Conservation (phyloP, 2,113 vertebrate species). For the Pandion haliaetus region DNA sequence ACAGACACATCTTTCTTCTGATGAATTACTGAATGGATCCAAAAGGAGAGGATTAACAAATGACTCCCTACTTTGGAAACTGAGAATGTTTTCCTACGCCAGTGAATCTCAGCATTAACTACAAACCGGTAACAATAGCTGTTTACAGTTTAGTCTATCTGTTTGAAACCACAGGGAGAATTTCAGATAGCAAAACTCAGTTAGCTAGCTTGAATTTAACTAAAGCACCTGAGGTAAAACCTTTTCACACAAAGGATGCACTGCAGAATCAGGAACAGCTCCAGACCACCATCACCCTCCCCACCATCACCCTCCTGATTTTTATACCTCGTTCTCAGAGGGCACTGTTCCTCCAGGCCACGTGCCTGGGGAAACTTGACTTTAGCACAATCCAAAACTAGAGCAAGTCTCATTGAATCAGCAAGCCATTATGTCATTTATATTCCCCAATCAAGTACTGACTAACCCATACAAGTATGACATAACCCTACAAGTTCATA, state of each 20-base stretch:
- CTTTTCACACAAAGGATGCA: neutral
- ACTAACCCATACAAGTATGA: neutral
- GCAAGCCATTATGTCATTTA: neutral
- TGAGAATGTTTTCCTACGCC: neutral
- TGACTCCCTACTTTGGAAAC: neutral
- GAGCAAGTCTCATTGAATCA: neutral
- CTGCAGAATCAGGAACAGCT: neutral
- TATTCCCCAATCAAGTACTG: neutral
- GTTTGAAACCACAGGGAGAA: neutral
- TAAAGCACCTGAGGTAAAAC: neutral
- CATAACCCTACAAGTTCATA: neutral
- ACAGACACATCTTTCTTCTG: neutral
- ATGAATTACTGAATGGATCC: neutral
- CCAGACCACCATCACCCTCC: neutral
- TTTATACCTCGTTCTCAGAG: neutral
- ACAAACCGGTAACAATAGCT: neutral
- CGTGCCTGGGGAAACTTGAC: rapidly evolving
- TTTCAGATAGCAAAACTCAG: neutral
- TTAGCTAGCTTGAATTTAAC: neutral
- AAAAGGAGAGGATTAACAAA: neutral
- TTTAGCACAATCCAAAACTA: neutral
- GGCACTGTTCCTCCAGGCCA: neutral
- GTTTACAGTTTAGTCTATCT: neutral
- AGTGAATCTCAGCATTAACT: neutral
- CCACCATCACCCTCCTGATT: neutral